Conservation (phyloP, 2,888 invertebrate genomes). For the Mellilla xanthometata region DNA sequence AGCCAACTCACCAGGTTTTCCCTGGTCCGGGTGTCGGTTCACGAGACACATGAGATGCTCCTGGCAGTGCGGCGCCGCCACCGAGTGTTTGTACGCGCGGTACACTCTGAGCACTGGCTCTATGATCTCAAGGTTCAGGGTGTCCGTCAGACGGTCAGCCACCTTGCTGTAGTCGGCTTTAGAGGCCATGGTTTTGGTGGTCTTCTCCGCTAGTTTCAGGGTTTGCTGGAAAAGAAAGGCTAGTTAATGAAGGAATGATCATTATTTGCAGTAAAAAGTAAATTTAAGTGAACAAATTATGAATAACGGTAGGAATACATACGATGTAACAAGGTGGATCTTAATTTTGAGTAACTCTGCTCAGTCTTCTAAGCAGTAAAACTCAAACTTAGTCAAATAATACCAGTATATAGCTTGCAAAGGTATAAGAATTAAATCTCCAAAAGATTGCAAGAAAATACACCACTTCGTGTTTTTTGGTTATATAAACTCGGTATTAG, state of each 20-base stretch:
- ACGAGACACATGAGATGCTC: slow-evolving; percentile 90
- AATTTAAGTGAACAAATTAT: too few relatives aligned
- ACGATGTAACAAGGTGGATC: too few relatives aligned
- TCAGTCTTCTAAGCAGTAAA: too few relatives aligned
- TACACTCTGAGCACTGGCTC: slow-evolving; percentile 92
- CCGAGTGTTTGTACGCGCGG: slow-evolving; percentile 89
- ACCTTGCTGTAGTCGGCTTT: slow-evolving; percentile 86
- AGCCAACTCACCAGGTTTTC: slow-evolving; percentile 55
- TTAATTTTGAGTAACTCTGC: too few relatives aligned
- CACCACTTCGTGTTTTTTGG: too few relatives aligned
- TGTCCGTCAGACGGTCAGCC: slow-evolving; percentile 89
- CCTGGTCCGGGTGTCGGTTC: slow-evolving; percentile 85
- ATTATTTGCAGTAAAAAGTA: too few relatives aligned
- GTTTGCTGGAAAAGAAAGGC: slow-evolving; percentile 79
- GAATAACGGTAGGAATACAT: too few relatives aligned
- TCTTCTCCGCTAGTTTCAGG: slow-evolving; percentile 86
- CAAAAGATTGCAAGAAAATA: too few relatives aligned
- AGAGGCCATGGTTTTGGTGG: slow-evolving; percentile 84
- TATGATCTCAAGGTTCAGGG: slow-evolving; percentile 91
- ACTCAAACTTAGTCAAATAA: too few relatives aligned
- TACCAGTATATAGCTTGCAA: too few relatives aligned
- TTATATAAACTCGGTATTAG: too few relatives aligned
- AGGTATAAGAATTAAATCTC: too few relatives aligned
- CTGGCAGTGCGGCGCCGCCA: slow-evolving; percentile 87
- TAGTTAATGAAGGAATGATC: not conserved